Evolutionary conservation across 2,797 vertebrate genomes (phyloP).

Genomic region (Chaenodraco wilsoni): DNA sequence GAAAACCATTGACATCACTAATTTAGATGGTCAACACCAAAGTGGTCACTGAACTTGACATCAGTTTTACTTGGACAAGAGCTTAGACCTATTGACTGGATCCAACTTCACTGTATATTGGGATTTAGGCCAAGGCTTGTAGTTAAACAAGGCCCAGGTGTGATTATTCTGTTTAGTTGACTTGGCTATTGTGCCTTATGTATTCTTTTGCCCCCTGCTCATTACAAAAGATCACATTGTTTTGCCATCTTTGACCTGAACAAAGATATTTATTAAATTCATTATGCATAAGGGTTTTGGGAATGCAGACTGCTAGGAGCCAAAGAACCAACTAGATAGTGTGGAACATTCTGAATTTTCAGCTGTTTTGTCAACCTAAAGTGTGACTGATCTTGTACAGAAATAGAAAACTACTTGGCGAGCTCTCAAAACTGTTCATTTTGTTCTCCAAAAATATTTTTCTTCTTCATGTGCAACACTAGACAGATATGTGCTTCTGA

Average conservation of each 20-base stretch:
- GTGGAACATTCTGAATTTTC: not conserved
- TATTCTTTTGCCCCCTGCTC: not conserved
- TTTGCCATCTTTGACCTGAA: not conserved
- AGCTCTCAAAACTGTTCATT: not conserved
- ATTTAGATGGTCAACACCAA: conserved; percentile 35
- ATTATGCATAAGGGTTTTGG: not conserved
- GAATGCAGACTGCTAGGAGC: conserved; percentile 26
- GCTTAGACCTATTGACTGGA: conserved; percentile 1
- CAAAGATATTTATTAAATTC: not conserved
- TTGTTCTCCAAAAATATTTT: not conserved
- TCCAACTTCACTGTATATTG: conserved; percentile 15
- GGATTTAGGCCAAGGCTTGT: conserved; percentile 12
- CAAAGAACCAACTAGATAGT: conserved; percentile 41
- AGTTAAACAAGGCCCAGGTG: conserved; percentile 13
- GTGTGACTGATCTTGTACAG: not conserved
- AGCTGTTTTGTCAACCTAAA: not conserved
- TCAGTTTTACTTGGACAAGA: conserved; percentile 11
- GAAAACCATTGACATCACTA: not conserved
- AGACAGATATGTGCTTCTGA: conserved; percentile 46
- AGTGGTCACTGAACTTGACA: conserved; percentile 19
- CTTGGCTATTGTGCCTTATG: conserved; percentile 64
- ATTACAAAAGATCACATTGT: not conserved
- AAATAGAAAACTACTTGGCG: not conserved
- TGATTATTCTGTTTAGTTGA: conserved; percentile 25
- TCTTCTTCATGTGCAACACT: conserved; percentile 21